Percentiles rank a stretch among this genome's conserved stretches.
These are phyloP conservation scores for Heliconius ismenius DNA, from an alignment of 2,888 invertebrate species.

Conservation along the genomic window DNA sequence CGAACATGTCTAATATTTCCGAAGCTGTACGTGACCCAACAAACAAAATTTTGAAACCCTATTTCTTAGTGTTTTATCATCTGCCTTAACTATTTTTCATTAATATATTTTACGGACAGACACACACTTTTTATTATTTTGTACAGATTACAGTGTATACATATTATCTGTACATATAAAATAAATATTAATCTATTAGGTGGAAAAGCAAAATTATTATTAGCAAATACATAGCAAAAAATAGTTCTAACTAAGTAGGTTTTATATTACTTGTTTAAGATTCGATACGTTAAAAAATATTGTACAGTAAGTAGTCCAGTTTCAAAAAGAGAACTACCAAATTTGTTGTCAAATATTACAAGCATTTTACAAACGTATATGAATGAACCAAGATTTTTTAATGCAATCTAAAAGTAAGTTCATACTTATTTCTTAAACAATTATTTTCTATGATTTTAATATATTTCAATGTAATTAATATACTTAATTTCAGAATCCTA, in stretches of 20 bases:
- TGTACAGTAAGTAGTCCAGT: not conserved
- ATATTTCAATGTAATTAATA: not conserved
- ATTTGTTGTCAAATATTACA: constrained; percentile 36
- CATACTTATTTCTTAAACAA: not conserved
- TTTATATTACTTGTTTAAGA: constrained; percentile 1
- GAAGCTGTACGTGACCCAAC: too few species aligned
- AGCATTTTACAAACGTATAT: constrained; percentile 7
- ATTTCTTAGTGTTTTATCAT: too few species aligned
- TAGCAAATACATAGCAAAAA: too few species aligned
- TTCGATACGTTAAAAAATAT: not conserved
- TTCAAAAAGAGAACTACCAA: constrained; percentile 36
- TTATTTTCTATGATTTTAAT: not conserved
- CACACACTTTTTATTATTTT: too few species aligned
- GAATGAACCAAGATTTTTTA: constrained; percentile 4
- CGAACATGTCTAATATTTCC: too few species aligned
- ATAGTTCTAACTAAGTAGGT: not conserved
- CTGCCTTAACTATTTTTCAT: too few species aligned
- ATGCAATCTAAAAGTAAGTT: not conserved
- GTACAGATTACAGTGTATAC: too few species aligned
- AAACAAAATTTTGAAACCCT: too few species aligned
- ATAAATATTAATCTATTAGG: too few species aligned
- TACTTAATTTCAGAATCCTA: not conserved
- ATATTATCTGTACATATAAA: too few species aligned
- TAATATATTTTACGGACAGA: too few species aligned
- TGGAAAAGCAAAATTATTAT: too few species aligned